A percentile compares a stretch with the other conserved stretches of the same genome.
phyloP scores from a whole-genome alignment of 2,888 invertebrate species.

The Drosophila pseudotakahashii region DNA sequence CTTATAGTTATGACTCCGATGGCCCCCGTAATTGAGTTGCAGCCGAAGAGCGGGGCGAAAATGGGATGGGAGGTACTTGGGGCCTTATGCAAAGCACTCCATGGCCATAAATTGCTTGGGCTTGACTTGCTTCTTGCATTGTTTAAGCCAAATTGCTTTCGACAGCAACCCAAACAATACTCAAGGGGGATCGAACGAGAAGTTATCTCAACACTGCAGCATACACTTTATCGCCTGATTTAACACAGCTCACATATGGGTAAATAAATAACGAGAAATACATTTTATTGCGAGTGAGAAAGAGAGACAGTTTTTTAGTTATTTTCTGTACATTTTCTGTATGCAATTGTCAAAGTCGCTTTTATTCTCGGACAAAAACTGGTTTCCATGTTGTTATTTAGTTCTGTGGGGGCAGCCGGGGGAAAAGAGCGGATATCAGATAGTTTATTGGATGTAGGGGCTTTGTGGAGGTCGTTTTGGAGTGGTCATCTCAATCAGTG shows the following conservation, averaged over 20 bases:
- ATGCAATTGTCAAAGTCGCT: slow-evolving; percentile 23
- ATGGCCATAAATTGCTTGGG: slow-evolving; percentile 60
- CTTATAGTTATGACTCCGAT: slow-evolving; percentile 52
- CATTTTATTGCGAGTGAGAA: not conserved
- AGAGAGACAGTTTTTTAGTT: slow-evolving; percentile 6
- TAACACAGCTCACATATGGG: slow-evolving; percentile 16
- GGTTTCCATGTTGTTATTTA: slow-evolving; percentile 4
- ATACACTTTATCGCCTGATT: slow-evolving; percentile 38
- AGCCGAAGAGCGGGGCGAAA: slow-evolving; percentile 37
- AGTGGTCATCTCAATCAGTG: slow-evolving; percentile 45
- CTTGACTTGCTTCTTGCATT: slow-evolving; percentile 62
- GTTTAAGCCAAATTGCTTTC: slow-evolving; percentile 77
- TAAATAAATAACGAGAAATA: slow-evolving; percentile 27
- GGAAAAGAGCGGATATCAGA: slow-evolving; percentile 2
- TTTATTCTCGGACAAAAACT: slow-evolving; percentile 21
- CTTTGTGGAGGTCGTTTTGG: slow-evolving; percentile 20
- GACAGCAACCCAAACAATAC: slow-evolving; percentile 39
- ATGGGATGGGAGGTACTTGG: slow-evolving; percentile 8
- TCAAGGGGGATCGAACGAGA: slow-evolving; percentile 18
- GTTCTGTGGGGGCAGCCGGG: not conserved
- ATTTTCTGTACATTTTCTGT: slow-evolving; percentile 15
- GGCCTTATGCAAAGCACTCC: slow-evolving; percentile 27
- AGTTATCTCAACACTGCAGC: slow-evolving; percentile 40
- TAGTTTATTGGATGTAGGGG: not conserved
- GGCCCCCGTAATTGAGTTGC: slow-evolving; percentile 69